Evolutionary conservation across 2,113 vertebrate genomes (phyloP), one percentile per base, ranked within the genome.

Genomic region (Ondatra zibethicus): DNA sequence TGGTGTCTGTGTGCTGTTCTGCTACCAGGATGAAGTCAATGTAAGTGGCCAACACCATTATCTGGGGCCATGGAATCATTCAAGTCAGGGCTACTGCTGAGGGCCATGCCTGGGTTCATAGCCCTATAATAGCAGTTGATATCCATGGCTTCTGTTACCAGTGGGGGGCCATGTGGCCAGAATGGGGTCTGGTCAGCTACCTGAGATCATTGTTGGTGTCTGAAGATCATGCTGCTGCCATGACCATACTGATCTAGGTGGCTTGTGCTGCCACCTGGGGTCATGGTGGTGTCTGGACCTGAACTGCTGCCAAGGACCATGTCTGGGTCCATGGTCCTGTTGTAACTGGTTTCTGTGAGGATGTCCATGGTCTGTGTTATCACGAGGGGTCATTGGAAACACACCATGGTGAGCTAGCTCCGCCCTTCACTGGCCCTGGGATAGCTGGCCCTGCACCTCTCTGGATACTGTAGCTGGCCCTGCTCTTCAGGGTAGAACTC

Each of bases 161-260:
- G 17, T 4, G 31, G 11, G 11, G 5, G 5, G 31, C 13, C 5
- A 0, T 16, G 36, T 72, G 17, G 8, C n/a, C n/a, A 73, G 8
- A 73, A 0, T 21, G 0, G 8, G 70, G 36, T 73, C 36, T 73
- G 70, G 70, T 73, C 70, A 73, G 36, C 70, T 21, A 39, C n/a
- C 36, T 21, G 19, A 1, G 19, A 39, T 21, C 70, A 73, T 73
- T 73, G 36, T 39, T n/a, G 16, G 7, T 39, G 36, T 73, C 17
- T 39, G 19, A 73, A 73, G 70, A 23, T 73, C 70, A 73, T 73
- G n/a, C 36, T 73, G 36, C 19, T 73, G 70, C n/a, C 8, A 21
- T 39, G 70, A 9, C 19, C 8, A 73, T 73, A 23, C n/a, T 39
- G 36, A 73, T 73, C 7, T 73, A 19, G 17, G 70, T 73, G 36